These are phyloP conservation scores for Pseudopipra pipra DNA, from an alignment of 2,113 vertebrate species.

Conservation along the genomic window DNA sequence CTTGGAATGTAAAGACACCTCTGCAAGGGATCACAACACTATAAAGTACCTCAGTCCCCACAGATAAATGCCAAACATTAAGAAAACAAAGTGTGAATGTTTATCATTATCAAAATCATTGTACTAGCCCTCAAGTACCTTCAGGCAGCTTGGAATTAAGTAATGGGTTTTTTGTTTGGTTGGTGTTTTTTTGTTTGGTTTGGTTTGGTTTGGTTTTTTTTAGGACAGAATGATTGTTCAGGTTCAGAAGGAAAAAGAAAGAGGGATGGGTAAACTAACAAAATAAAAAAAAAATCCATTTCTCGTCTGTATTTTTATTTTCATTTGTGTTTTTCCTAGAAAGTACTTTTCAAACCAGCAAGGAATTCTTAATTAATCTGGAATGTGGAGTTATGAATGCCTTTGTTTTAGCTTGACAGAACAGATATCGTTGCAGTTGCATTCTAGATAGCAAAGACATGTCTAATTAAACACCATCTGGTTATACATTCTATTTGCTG, in stretches of 20 bases:
- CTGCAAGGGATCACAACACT: neutral
- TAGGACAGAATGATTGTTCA: neutral
- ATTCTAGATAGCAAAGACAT: slow-evolving; percentile 41
- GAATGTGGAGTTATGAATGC: slow-evolving; percentile 23
- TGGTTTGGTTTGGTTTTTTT: neutral
- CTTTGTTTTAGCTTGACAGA: slow-evolving; percentile 67
- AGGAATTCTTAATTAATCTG: slow-evolving; percentile 55
- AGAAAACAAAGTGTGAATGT: neutral
- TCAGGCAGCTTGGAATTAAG: neutral
- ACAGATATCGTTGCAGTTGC: slow-evolving; percentile 3
- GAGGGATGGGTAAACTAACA: neutral
- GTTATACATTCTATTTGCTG: slow-evolving; percentile 55
- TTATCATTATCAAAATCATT: neutral
- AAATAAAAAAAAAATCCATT: neutral
- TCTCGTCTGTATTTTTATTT: slow-evolving; percentile 37
- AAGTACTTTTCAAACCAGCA: slow-evolving; percentile 38
- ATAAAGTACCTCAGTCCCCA: neutral
- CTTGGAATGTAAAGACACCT: neutral
- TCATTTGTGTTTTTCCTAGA: neutral
- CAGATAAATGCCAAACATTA: neutral
- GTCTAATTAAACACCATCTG: slow-evolving; percentile 63
- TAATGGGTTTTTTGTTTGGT: neutral
- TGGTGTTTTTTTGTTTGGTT: neutral
- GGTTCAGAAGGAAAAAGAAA: neutral
- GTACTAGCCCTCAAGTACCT: neutral